These are phyloP conservation scores for Hippocampus kuda DNA, from an alignment of 2,797 vertebrate species.

Conservation along the genomic window DNA sequence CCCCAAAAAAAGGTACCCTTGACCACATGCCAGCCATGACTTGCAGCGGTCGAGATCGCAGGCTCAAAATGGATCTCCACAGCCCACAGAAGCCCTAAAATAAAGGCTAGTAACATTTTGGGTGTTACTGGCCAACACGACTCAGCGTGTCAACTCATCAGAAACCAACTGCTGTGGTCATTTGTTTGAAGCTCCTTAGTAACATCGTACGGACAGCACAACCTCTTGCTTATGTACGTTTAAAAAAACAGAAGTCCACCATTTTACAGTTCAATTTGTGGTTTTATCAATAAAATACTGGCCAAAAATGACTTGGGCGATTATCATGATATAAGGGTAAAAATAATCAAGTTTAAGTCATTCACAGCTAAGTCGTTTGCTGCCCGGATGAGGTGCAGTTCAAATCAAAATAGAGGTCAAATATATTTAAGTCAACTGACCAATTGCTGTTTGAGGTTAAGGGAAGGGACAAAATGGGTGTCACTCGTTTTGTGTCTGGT, in stretches of 20 bases:
- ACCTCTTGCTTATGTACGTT: background rate
- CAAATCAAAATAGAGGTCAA: background rate
- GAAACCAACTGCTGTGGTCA: slow-evolving; percentile 1
- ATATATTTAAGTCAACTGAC: too few species aligned
- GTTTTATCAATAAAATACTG: too few species aligned
- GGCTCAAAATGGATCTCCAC: slow-evolving; percentile 50
- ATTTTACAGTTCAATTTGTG: background rate
- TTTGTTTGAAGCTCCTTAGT: slow-evolving; percentile 16
- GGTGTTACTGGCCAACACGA: slow-evolving; percentile 26
- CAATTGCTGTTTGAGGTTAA: too few species aligned
- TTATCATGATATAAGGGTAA: too few species aligned
- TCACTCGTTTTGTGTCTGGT: background rate
- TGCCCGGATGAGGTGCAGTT: background rate
- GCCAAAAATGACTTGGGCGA: too few species aligned
- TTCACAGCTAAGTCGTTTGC: background rate
- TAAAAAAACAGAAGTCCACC: background rate
- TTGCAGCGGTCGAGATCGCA: slow-evolving; percentile 34
- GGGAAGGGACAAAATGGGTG: background rate
- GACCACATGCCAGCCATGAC: slow-evolving; percentile 55
- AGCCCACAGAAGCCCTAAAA: slow-evolving; percentile 56
- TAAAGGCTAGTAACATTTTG: slow-evolving; percentile 33
- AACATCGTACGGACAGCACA: background rate
- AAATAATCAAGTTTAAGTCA: background rate
- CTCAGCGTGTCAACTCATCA: slow-evolving; percentile 32
- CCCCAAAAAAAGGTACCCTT: slow-evolving; percentile 27